Evolutionary conservation across 2,888 invertebrate species (phyloP).

Genomic region (Trissoscelio sp.): DNA sequence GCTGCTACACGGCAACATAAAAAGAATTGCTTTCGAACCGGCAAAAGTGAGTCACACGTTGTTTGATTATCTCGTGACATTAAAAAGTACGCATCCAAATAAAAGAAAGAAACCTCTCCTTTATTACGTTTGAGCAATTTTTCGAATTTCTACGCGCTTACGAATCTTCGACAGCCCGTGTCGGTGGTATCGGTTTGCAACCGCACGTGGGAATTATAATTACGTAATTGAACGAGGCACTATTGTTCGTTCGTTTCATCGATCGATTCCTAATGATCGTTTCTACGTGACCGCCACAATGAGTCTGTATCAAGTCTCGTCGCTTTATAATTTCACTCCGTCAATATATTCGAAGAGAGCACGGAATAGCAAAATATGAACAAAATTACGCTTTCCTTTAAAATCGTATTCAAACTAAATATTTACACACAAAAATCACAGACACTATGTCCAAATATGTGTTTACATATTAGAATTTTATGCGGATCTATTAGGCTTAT

Average conservation of each 20-base stretch:
- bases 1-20: neutral
- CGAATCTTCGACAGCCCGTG: conserved; percentile 34
- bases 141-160: conserved; percentile 52
- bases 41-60: conserved; percentile 35
- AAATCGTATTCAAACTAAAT: too few species aligned
- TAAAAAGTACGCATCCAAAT: conserved; percentile 15
- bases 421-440: conserved; percentile 12
- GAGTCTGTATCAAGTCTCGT: conserved; percentile 67
- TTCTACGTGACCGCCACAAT: conserved; percentile 73
- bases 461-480: too few species aligned
- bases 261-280: conserved; percentile 74
- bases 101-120: conserved; percentile 7
- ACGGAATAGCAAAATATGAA: conserved; percentile 58
- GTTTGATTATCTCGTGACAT: conserved; percentile 30
- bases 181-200: conserved; percentile 70
- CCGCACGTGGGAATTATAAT: conserved; percentile 73
- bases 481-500: too few species aligned
- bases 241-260: conserved; percentile 69
- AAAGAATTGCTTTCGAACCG: neutral
- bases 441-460: too few species aligned
- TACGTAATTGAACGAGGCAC: conserved; percentile 71
- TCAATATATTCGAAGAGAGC: conserved; percentile 62
- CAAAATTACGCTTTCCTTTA: conserved; percentile 48
- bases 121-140: conserved; percentile 27
- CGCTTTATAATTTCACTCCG: conserved; percentile 71